Evolutionary conservation across 2,888 invertebrate genomes (phyloP).

Genomic region (Muschampia plurimacula): DNA sequence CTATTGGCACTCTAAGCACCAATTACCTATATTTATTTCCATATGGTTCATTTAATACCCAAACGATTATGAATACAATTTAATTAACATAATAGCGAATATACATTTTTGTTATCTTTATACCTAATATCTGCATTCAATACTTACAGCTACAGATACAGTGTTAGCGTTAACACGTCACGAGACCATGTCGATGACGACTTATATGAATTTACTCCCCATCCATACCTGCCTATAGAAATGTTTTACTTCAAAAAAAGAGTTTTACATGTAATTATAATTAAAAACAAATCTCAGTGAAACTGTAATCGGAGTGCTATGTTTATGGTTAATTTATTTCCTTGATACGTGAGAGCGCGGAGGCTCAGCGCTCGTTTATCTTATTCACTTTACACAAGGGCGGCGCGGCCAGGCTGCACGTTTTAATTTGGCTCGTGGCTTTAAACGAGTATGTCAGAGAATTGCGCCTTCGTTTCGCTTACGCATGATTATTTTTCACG

Average conservation of each 20-base stretch:
- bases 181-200: too few species aligned
- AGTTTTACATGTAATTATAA: conserved; percentile 9
- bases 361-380: conserved; percentile 45
- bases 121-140: too few species aligned
- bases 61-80: too few species aligned
- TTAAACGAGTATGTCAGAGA: neutral
- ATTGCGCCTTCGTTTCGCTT: neutral
- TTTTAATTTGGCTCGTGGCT: conserved; percentile 31
- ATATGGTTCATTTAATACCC: too few species aligned
- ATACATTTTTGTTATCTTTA: too few species aligned
- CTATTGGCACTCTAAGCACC: too few species aligned
- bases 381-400: conserved; percentile 44
- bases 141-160: too few species aligned
- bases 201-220: too few species aligned
- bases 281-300: conserved; percentile 44
- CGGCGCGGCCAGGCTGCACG: conserved; percentile 16
- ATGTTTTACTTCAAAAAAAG: neutral
- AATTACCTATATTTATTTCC: too few species aligned
- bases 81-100: too few species aligned
- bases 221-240: too few species aligned
- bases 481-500: conserved; percentile 1
- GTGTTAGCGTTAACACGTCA: too few species aligned
- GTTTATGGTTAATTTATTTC: conserved; percentile 47
- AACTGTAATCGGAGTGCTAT: conserved; percentile 40
- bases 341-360: conserved; percentile 45